These are phyloP conservation scores for Atta colombica DNA, from an alignment of 1,140 invertebrate genomes.

Conservation along the genomic window DNA sequence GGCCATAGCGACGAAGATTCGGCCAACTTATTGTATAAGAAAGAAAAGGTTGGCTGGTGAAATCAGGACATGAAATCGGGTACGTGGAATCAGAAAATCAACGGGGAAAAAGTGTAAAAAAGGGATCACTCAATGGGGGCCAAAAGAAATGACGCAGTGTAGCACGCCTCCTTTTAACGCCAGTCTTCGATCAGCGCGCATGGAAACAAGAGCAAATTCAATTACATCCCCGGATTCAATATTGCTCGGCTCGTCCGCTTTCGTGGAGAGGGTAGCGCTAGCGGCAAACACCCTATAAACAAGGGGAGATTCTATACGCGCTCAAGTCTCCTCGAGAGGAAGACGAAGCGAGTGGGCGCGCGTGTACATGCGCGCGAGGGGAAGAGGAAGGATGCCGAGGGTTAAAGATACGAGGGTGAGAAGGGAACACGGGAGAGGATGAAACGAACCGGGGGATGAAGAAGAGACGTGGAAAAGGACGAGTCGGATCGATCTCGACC, in stretches of 20 bases:
- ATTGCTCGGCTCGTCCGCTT: conserved; percentile 71
- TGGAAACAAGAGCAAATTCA: conserved; percentile 82
- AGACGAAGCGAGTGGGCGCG: conserved; percentile 45
- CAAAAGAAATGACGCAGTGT: neutral
- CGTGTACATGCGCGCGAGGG: conserved; percentile 23
- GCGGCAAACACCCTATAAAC: conserved; percentile 80
- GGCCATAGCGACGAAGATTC: neutral
- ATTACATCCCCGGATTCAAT: conserved; percentile 79
- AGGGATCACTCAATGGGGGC: neutral
- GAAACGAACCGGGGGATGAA: conserved; percentile 29
- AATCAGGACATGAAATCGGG: neutral
- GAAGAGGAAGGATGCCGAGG: neutral
- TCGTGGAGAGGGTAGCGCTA: conserved; percentile 71
- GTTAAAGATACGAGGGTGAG: conserved; percentile 55
- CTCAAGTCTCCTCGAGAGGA: conserved; percentile 51
- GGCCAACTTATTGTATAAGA: neutral
- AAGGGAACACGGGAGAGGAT: neutral
- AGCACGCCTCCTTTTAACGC: conserved; percentile 67
- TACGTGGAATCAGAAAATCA: conserved; percentile 36
- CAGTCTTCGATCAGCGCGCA: conserved; percentile 75
- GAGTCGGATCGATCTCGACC: conserved; percentile 68
- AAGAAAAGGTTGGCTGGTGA: neutral
- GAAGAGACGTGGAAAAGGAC: conserved; percentile 61
- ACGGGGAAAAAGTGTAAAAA: neutral
- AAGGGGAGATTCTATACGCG: conserved; percentile 80